A percentile compares a stretch with the other conserved stretches of the same genome.
Conservation (phyloP, 2,797 vertebrate genomes). For the Squalus acanthias region DNA sequence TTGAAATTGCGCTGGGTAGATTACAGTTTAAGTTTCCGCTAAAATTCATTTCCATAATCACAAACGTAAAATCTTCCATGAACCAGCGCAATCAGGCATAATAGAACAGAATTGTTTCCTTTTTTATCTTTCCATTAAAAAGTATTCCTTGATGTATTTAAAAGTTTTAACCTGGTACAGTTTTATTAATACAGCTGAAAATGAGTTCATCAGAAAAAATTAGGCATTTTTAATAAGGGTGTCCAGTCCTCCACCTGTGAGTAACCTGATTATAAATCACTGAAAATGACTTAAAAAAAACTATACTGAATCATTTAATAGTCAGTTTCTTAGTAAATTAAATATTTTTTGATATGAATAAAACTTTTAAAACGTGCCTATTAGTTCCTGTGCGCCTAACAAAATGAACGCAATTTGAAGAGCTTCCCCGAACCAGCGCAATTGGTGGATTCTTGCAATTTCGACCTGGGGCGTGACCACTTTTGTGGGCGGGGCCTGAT, state of each 20-base stretch:
- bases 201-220: not conserved
- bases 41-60: too few relatives aligned
- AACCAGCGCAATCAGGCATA: too few relatives aligned
- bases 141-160: not conserved
- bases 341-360: not conserved
- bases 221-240: not conserved
- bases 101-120: too few relatives aligned
- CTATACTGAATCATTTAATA: not conserved
- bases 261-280: not conserved
- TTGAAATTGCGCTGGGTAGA: too few relatives aligned
- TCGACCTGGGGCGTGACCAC: not conserved
- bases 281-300: not conserved
- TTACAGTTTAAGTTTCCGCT: too few relatives aligned
- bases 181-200: not conserved
- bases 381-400: not conserved
- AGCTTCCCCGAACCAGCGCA: not conserved
- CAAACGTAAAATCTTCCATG: too few relatives aligned
- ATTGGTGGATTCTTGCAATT: not conserved
- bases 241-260: not conserved
- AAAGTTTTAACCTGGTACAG: not conserved
- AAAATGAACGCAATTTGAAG: not conserved
- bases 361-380: not conserved
- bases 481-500: not conserved
- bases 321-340: not conserved
- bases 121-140: too few relatives aligned